A percentile compares a stretch with the other conserved stretches of the same genome.
Evolutionary conservation across 1,140 invertebrate species (phyloP).

Genomic region (Drosophila obscura): DNA sequence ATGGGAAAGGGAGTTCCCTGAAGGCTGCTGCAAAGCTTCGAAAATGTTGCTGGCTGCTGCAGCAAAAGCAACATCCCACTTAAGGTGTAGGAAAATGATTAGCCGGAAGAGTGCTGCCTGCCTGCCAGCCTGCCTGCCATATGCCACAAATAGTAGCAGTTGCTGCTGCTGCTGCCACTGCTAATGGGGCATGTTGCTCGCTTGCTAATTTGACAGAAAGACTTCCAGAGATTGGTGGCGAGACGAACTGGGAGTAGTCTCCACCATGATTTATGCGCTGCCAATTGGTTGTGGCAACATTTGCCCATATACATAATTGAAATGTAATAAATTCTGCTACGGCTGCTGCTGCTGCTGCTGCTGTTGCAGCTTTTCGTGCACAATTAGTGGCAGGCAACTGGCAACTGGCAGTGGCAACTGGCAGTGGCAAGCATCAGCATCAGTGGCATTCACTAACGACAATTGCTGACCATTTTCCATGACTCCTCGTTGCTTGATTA

Average conservation of each 20-base stretch:
- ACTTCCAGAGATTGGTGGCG: neutral
- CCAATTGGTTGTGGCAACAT: constrained; percentile 72
- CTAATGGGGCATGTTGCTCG: constrained; percentile 40
- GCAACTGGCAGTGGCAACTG: constrained; percentile 11
- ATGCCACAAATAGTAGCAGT: constrained; percentile 29
- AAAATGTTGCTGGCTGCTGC: constrained; percentile 8
- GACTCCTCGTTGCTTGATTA: constrained; percentile 56
- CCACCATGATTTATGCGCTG: constrained; percentile 68
- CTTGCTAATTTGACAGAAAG: constrained; percentile 70
- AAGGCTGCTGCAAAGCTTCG: neutral
- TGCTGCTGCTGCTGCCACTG: constrained; percentile 9
- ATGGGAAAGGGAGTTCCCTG: constrained; percentile 18
- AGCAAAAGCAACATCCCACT: constrained; percentile 10
- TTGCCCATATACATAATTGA: constrained; percentile 81
- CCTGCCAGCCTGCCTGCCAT: neutral
- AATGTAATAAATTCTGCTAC: constrained; percentile 76
- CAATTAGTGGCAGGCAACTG: constrained; percentile 64
- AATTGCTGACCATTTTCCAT: constrained; percentile 72
- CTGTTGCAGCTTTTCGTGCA: constrained; percentile 61
- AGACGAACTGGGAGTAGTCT: constrained; percentile 20
- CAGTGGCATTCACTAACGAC: constrained; percentile 40
- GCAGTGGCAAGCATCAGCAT: neutral
- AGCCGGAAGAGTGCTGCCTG: constrained; percentile 33
- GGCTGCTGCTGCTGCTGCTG: neutral
- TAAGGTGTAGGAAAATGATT: constrained; percentile 46